These are phyloP conservation scores for Geopemphigus sp. DNA, from an alignment of 1,140 invertebrate genomes.

Conservation along the genomic window DNA sequence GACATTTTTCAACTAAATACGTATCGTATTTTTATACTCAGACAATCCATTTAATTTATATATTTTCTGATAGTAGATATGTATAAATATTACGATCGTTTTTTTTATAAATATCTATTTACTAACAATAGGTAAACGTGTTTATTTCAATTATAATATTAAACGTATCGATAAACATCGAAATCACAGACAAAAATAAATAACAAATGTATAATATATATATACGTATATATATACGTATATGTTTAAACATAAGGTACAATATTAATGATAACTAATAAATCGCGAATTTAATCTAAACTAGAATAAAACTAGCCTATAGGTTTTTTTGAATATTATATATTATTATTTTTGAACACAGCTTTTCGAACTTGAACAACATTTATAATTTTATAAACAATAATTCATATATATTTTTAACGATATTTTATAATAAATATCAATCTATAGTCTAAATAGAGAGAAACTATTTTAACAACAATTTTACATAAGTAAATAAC, in stretches of 20 bases:
- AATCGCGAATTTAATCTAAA: constrained; percentile 13
- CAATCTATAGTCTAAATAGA: not conserved
- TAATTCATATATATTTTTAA: constrained; percentile 1
- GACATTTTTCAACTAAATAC: not conserved
- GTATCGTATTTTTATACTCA: not conserved
- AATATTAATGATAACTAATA: not conserved
- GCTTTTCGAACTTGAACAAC: constrained; percentile 33
- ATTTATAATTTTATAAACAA: constrained; percentile 27
- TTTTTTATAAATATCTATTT: constrained; percentile 15
- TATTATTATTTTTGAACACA: constrained; percentile 47
- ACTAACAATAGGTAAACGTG: not conserved
- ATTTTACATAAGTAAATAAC: not conserved
- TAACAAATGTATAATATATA: constrained; percentile 37
- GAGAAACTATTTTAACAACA: not conserved
- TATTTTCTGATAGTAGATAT: not conserved
- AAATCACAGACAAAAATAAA: constrained; percentile 48
- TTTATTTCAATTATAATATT: not conserved
- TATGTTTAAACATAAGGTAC: constrained; percentile 6
- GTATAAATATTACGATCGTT: constrained; percentile 20
- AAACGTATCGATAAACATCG: constrained; percentile 21
- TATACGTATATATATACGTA: no score
- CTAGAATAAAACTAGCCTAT: constrained; percentile 11
- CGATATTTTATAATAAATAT: not conserved
- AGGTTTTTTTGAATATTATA: constrained; percentile 25
- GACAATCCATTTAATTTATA: constrained; percentile 10